Evolutionary conservation across 1,140 invertebrate genomes (phyloP).

Genomic region (Drosophila kohkoa): DNA sequence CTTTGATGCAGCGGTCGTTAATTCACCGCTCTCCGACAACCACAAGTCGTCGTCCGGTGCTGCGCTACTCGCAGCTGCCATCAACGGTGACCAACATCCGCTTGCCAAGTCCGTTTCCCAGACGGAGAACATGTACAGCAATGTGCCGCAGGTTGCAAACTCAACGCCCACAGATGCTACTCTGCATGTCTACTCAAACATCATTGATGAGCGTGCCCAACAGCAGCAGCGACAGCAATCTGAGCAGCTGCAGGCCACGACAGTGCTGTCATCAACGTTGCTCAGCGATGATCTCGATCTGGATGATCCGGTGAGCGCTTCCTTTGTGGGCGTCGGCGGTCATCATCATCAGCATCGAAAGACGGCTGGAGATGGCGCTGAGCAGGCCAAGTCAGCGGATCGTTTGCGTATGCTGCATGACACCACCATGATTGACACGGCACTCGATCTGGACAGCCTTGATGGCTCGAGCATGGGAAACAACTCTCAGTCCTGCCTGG

Average conservation of each 20-base stretch:
- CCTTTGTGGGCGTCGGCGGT: constrained; percentile 58
- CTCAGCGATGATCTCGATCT: constrained; percentile 82
- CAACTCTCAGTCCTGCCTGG: constrained; percentile 78
- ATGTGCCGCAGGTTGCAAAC: constrained; percentile 63
- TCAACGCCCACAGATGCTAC: constrained; percentile 41
- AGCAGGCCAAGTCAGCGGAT: constrained; percentile 85
- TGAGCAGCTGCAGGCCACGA: constrained; percentile 48
- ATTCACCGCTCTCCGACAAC: constrained; percentile 41
- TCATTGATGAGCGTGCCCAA: constrained; percentile 72
- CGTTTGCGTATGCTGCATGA: constrained; percentile 90
- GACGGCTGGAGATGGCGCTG: constrained; percentile 60
- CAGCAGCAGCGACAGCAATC: constrained; percentile 32
- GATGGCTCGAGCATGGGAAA: constrained; percentile 85
- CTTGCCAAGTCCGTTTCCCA: constrained; percentile 65
- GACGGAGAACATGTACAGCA: constrained; percentile 83
- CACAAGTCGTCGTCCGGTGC: constrained; percentile 54
- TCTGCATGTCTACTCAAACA: constrained; percentile 82
- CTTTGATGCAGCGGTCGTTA: constrained; percentile 63
- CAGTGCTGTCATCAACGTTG: constrained; percentile 73
- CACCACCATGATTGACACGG: constrained; percentile 94
- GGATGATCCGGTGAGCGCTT: constrained; percentile 81
- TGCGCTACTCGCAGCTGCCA: constrained; percentile 62
- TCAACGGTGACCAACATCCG: constrained; percentile 46
- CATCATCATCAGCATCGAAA: constrained; percentile 43
- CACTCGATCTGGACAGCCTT: constrained; percentile 92